Evolutionary conservation across 2,113 vertebrate species (phyloP).

Genomic region (Myxocyprinus asiaticus): DNA sequence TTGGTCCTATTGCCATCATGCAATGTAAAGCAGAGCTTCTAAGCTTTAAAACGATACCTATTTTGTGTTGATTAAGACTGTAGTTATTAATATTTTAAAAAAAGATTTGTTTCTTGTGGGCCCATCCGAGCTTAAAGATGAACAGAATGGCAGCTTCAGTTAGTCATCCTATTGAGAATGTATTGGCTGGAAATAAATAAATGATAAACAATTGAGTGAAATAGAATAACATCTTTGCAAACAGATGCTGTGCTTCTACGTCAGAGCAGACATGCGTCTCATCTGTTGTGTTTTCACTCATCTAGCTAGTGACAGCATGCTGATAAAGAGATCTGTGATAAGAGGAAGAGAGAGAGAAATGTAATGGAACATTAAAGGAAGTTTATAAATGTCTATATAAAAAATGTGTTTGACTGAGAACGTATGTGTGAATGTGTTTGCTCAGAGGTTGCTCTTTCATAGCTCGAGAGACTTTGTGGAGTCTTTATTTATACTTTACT

Average conservation of each 20-base stretch:
- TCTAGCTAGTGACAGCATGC: not conserved
- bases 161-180: constrained; percentile 8
- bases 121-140: no score
- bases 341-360: not conserved
- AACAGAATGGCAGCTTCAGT: not conserved
- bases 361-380: not conserved
- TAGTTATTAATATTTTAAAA: no score
- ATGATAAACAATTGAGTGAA: constrained; percentile 13
- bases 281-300: constrained; percentile 3
- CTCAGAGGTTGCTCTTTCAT: no score
- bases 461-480: no score
- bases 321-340: constrained; percentile 1
- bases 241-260: not conserved
- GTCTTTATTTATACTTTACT: no score
- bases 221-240: not conserved
- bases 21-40: no score
- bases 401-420: no score
- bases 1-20: no score
- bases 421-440: no score
- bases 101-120: no score
- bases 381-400: not conserved
- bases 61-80: no score
- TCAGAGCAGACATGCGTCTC: not conserved
- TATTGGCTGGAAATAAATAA: not conserved
- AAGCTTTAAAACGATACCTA: no score